Percentiles rank a stretch among this genome's conserved stretches.
Evolutionary conservation across 2,113 vertebrate genomes (phyloP).

Genomic region (Chiloscyllium plagiosum): DNA sequence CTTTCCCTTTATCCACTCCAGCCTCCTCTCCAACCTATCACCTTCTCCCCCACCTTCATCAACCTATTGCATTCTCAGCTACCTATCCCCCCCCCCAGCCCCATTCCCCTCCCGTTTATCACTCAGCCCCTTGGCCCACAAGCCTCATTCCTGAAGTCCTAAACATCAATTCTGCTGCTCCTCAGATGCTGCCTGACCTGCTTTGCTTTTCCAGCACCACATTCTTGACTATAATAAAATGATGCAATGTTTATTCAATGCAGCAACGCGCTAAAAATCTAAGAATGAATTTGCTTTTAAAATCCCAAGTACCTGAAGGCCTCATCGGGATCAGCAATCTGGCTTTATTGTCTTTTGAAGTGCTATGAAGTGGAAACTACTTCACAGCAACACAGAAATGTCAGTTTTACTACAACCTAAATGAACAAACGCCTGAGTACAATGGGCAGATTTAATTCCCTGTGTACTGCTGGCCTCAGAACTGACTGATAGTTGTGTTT

Average conservation of each 20-base stretch:
- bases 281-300: background rate
- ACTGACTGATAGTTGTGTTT: background rate
- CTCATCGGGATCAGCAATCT: background rate
- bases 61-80: too few relatives aligned
- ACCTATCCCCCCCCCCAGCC: too few relatives aligned
- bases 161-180: too few relatives aligned
- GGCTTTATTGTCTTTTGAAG: background rate
- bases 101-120: too few relatives aligned
- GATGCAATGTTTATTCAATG: background rate
- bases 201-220: too few relatives aligned
- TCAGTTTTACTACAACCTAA: slow-evolving; percentile 4
- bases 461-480: background rate
- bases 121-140: too few relatives aligned
- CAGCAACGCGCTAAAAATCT: background rate
- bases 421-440: background rate
- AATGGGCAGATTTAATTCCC: background rate
- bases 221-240: too few relatives aligned
- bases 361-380: background rate
- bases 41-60: too few relatives aligned
- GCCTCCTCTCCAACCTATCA: too few relatives aligned
- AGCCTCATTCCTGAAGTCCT: too few relatives aligned
- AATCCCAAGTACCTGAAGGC: background rate
- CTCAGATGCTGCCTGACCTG: too few relatives aligned
- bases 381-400: background rate
- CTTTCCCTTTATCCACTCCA: too few relatives aligned